Evolutionary conservation across 2,888 invertebrate species (phyloP).

Genomic region (Eugnorisma glareosa): DNA sequence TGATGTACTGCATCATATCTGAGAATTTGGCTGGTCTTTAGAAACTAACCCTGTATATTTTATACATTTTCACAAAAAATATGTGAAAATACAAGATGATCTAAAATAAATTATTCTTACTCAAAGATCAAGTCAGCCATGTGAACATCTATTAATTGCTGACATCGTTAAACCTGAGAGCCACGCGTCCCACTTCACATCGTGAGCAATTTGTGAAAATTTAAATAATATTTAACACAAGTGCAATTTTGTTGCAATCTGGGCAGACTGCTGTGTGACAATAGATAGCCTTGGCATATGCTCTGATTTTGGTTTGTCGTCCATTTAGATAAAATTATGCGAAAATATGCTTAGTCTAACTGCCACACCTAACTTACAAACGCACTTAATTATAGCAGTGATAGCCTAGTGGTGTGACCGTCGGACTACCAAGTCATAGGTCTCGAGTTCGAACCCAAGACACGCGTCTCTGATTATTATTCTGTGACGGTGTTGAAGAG

Average conservation of each 20-base stretch:
- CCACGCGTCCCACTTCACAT: slow-evolving; percentile 40
- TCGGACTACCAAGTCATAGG: no score
- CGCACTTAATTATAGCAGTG: no score
- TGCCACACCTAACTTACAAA: no score
- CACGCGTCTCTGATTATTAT: no score
- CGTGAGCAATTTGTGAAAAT: slow-evolving; percentile 29
- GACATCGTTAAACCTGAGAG: slow-evolving; percentile 17
- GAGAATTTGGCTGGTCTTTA: no score
- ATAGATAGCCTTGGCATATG: slow-evolving; percentile 26
- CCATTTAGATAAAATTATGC: not conserved
- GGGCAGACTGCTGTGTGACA: slow-evolving; percentile 32
- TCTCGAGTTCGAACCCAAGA: no score
- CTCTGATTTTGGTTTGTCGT: not conserved
- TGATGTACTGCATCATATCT: no score
- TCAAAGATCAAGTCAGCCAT: slow-evolving; percentile 14
- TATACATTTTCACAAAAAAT: not conserved
- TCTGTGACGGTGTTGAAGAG: no score
- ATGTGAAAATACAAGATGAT: slow-evolving; percentile 16
- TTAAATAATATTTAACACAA: slow-evolving; percentile 42
- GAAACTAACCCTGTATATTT: no score
- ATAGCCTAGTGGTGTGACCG: no score
- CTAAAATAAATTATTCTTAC: slow-evolving; percentile 17
- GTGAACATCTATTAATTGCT: slow-evolving; percentile 34
- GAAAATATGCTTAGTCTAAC: not conserved
- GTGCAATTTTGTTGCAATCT: slow-evolving; percentile 28